Evolutionary conservation across 2,888 invertebrate species (phyloP), one percentile per base, ranked within the genome.

Genomic region (Chorisops tibialis): DNA sequence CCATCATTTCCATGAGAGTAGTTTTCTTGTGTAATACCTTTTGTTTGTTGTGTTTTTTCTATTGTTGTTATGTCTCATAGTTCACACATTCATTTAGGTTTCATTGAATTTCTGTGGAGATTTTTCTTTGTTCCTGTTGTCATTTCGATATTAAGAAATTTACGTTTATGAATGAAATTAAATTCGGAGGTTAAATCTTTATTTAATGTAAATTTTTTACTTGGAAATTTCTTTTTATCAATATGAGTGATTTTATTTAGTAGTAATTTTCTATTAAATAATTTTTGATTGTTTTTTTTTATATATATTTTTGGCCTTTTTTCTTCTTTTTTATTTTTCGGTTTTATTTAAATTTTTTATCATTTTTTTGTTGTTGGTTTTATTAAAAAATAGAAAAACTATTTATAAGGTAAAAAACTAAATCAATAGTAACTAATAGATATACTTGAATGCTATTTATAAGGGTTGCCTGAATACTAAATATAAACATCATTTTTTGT

Each of bases 1-100:
- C 76, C 77, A 70, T 76, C 77, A 70, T 76, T 73, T 78, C 77
- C 77, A 76, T 78, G 78, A 78, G 78, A 78, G 76, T 64, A 62
- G 65, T 66, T 65, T 61, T 61, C 30, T 30, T 30, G 30, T 30
- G 30, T 30, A 30, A 7, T 30, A 7, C 51, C 38, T 56, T 61
- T 41, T 50, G 4, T 4, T 59, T 61, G 51, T 63, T 59, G 38
- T 52, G 49, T 37, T 49, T 35, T 14, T 58, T 37, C 41, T 56
- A 41, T 12, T 41, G n/a, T 16, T 51, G 45, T 62, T n/a, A 12
- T 16, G 6, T 6, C 41, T 30, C 30, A 30, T 30, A 30, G 9
- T 30, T 30, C n/a, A n/a, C n/a, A n/a, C n/a, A n/a, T n/a, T 30
- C 9, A 19, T 50, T 50, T n/a, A n/a, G n/a, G 50, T 50, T 35